phyloP scores from a whole-genome alignment of 2,113 vertebrate species.

The Trichechus manatus region DNA sequence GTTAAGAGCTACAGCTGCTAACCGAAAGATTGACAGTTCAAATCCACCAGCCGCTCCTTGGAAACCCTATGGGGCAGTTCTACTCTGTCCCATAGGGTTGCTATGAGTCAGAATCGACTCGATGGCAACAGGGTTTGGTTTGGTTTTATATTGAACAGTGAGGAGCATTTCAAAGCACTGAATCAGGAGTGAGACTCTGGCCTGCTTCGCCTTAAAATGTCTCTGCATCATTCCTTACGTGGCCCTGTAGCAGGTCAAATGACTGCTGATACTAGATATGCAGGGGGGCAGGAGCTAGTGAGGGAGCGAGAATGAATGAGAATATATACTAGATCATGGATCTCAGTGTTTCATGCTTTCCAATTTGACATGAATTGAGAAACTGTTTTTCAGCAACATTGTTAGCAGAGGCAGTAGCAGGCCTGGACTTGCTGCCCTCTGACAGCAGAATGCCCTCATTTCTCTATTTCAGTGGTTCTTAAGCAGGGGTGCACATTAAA shows the following conservation, averaged over 20 bases:
- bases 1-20: too few relatives aligned
- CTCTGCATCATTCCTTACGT: not conserved
- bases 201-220: constrained; percentile 2
- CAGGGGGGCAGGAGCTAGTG: not conserved
- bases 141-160: too few relatives aligned
- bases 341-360: constrained; percentile 45
- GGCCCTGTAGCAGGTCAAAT: not conserved
- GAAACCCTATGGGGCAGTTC: too few relatives aligned
- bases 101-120: too few relatives aligned
- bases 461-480: constrained; percentile 47
- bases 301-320: not conserved
- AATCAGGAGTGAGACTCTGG: not conserved
- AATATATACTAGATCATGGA: not conserved
- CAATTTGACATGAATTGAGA: constrained; percentile 54
- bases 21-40: too few relatives aligned
- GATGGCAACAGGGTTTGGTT: too few relatives aligned
- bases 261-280: not conserved
- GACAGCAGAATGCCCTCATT: constrained; percentile 52
- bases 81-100: too few relatives aligned
- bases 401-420: not conserved
- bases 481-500: not conserved
- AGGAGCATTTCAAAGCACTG: constrained; percentile 17
- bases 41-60: too few relatives aligned
- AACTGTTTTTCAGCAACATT: constrained; percentile 39
- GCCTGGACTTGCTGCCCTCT: not conserved